These are phyloP conservation scores for Lasiurus borealis DNA, from an alignment of 2,113 vertebrate genomes.

Conservation along the genomic window DNA sequence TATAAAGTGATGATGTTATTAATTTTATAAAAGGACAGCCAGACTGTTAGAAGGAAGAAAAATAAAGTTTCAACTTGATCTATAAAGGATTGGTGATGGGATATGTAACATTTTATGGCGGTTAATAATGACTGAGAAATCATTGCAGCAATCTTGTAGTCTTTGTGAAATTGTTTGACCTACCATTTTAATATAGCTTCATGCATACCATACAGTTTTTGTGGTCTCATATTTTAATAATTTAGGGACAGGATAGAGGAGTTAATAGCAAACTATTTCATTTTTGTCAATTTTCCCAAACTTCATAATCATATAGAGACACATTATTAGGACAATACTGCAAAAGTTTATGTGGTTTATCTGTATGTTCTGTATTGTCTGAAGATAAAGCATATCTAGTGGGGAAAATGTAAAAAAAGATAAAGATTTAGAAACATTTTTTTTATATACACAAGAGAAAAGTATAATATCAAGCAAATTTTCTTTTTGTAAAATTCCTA, in stretches of 20 bases:
- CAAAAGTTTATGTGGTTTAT: neutral
- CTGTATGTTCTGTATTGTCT: neutral
- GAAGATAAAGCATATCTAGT: neutral
- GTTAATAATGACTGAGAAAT: neutral
- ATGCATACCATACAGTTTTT: neutral
- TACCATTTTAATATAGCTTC: neutral
- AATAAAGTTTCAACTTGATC: neutral
- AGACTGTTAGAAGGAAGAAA: neutral
- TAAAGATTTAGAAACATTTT: constrained; percentile 34
- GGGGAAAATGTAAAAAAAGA: neutral
- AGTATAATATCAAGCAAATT: neutral
- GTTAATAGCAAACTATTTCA: neutral
- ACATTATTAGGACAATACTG: constrained; percentile 1
- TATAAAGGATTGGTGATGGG: neutral
- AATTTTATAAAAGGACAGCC: neutral
- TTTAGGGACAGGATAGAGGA: neutral
- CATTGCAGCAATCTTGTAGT: neutral
- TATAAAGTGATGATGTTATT: constrained; percentile 29
- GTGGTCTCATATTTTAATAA: neutral
- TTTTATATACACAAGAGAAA: neutral
- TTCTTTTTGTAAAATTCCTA: neutral
- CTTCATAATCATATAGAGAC: neutral
- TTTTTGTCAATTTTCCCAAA: neutral
- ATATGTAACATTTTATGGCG: neutral
- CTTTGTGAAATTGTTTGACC: constrained; percentile 7